Evolutionary conservation across 2,888 invertebrate species (phyloP).

Genomic region (Andrena dorsata): DNA sequence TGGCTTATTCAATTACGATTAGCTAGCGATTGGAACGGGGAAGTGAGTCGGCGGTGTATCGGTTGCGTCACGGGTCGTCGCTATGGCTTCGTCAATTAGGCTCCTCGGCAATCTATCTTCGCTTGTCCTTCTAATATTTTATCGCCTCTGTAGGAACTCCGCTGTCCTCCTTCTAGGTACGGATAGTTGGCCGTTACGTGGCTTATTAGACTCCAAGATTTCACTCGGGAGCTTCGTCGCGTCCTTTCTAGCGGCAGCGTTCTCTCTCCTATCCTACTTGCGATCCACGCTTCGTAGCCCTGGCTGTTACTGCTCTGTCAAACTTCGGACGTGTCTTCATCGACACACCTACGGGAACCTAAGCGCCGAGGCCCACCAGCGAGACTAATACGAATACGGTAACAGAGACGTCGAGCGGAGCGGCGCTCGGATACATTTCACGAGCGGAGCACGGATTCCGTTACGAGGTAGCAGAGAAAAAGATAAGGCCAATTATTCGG

Average conservation of each 20-base stretch:
- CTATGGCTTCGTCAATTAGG: background rate
- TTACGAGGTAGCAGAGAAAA: conserved; percentile 28
- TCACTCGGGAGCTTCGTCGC: too few species aligned
- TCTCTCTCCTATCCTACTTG: too few species aligned
- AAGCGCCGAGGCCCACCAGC: background rate
- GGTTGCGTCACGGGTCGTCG: background rate
- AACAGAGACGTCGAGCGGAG: conserved; percentile 7
- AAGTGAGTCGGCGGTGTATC: background rate
- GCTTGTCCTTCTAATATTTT: too few species aligned
- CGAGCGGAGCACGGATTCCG: conserved; percentile 25
- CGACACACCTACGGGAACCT: background rate
- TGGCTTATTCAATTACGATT: conserved; percentile 21
- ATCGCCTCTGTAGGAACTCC: background rate
- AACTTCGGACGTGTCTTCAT: background rate
- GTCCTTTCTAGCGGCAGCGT: too few species aligned
- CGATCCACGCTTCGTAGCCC: too few species aligned
- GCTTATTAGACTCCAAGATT: too few species aligned
- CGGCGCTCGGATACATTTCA: background rate
- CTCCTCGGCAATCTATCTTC: background rate
- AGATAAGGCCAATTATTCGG: conserved; percentile 51
- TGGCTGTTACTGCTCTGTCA: too few species aligned
- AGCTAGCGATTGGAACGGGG: background rate
- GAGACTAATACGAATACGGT: background rate
- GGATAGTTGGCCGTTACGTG: background rate
- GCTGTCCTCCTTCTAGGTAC: conserved; percentile 5